These are phyloP conservation scores for Congeria kusceri DNA, from an alignment of 2,888 invertebrate genomes.

Conservation along the genomic window DNA sequence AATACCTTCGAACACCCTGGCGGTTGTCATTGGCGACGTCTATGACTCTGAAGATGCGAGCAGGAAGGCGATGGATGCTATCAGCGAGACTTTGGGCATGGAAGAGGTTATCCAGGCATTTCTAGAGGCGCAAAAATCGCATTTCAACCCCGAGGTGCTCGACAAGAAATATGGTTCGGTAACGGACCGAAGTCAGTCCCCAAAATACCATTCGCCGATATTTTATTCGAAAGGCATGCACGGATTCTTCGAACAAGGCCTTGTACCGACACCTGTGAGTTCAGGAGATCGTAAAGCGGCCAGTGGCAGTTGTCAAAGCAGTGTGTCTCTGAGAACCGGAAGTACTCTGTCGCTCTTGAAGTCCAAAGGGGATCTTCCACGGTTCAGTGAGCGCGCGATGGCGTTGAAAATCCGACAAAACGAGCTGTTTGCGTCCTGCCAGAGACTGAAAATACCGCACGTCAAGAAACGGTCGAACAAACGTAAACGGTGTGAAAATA, in stretches of 20 bases:
- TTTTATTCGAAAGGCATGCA: constrained; percentile 29
- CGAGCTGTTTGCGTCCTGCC: constrained; percentile 30
- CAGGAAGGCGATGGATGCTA: too few species aligned
- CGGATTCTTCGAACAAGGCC: constrained; percentile 6
- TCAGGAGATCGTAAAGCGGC: not conserved
- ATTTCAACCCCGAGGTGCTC: constrained; percentile 1
- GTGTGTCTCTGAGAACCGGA: not conserved
- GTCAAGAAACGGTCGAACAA: too few species aligned
- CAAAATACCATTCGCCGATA: constrained; percentile 21
- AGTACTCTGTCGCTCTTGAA: too few species aligned
- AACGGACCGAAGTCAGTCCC: constrained; percentile 25
- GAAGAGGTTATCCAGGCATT: too few species aligned
- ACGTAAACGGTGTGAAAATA: too few species aligned
- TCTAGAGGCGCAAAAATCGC: too few species aligned
- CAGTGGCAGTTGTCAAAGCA: not conserved
- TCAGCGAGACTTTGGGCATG: too few species aligned
- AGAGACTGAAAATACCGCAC: too few species aligned
- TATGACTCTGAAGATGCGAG: not conserved
- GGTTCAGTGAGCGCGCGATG: constrained; percentile 35
- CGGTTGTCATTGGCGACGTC: constrained; percentile 28
- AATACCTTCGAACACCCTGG: constrained; percentile 7
- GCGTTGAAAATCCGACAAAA: constrained; percentile 43
- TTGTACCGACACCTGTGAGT: not conserved
- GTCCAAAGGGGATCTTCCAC: not conserved
- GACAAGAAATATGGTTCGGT: constrained; percentile 24